Evolutionary conservation across 2,888 invertebrate genomes (phyloP).

Genomic region (Coelinius sp.): DNA sequence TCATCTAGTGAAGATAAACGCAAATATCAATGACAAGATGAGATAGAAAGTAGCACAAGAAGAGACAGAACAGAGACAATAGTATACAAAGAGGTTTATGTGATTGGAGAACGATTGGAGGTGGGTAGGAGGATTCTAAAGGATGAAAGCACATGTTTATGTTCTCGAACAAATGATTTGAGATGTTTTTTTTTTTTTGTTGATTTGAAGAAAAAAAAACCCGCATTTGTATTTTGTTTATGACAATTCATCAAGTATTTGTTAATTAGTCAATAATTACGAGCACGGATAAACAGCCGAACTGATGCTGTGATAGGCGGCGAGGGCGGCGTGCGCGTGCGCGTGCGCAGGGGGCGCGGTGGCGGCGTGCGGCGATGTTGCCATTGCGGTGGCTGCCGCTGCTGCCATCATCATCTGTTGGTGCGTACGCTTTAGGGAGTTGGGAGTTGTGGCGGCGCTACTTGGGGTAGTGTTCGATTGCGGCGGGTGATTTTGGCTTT

Average conservation of each 20-base stretch:
- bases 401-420: conserved; percentile 71
- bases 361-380: conserved; percentile 76
- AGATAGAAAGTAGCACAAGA: background rate
- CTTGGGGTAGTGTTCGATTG: conserved; percentile 65
- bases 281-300: conserved; percentile 88
- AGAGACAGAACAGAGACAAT: background rate
- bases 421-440: conserved; percentile 71
- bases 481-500: conserved; percentile 58
- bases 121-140: background rate
- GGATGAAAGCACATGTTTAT: conserved; percentile 17
- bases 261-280: conserved; percentile 73
- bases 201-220: background rate
- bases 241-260: background rate
- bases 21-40: background rate
- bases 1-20: background rate
- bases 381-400: conserved; percentile 70
- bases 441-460: conserved; percentile 72
- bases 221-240: background rate
- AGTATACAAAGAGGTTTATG: background rate
- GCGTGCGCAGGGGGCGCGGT: conserved; percentile 78
- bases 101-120: conserved; percentile 10
- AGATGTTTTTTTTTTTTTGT: too few relatives aligned
- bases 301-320: conserved; percentile 79
- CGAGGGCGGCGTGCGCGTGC: conserved; percentile 77
- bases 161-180: background rate